phyloP scores from a whole-genome alignment of 2,888 invertebrate genomes.

The Agonopterix alstromeriana region DNA sequence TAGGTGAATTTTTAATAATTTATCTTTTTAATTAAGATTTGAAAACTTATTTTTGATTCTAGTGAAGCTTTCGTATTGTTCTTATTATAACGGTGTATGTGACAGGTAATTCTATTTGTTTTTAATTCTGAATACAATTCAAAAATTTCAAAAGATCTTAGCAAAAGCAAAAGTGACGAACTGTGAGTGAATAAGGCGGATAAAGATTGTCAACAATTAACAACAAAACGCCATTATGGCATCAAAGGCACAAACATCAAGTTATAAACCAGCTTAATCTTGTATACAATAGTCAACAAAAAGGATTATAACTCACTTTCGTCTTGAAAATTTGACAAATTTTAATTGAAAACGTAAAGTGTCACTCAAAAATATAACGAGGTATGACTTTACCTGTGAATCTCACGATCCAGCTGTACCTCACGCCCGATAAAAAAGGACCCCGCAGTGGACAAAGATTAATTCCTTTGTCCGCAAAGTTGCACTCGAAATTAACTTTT shows the following conservation, averaged over 20 bases:
- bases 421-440: conserved; percentile 39
- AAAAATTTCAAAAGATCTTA: conserved; percentile 23
- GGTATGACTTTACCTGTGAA: conserved; percentile 34
- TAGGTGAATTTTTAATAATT: no score
- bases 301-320: conserved; percentile 40
- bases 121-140: no score
- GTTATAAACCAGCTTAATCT: no score
- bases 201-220: conserved; percentile 42
- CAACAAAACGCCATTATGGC: conserved; percentile 24
- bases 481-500: conserved; percentile 68
- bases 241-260: conserved; percentile 30
- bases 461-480: conserved; percentile 56
- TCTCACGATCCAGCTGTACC: conserved; percentile 31
- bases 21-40: no score
- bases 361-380: conserved; percentile 64
- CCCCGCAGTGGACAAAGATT: conserved; percentile 53
- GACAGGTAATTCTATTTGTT: no score
- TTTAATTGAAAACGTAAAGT: conserved; percentile 43
- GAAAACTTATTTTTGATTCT: no score
- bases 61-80: no score
- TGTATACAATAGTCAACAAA: conserved; percentile 18
- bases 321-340: conserved; percentile 34
- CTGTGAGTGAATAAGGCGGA: conserved; percentile 23
- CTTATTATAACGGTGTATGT: no score
- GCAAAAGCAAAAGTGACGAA: conserved; percentile 20